These are phyloP conservation scores for Sphyrna mokarran DNA, from an alignment of 2,113 vertebrate genomes.

Conservation along the genomic window DNA sequence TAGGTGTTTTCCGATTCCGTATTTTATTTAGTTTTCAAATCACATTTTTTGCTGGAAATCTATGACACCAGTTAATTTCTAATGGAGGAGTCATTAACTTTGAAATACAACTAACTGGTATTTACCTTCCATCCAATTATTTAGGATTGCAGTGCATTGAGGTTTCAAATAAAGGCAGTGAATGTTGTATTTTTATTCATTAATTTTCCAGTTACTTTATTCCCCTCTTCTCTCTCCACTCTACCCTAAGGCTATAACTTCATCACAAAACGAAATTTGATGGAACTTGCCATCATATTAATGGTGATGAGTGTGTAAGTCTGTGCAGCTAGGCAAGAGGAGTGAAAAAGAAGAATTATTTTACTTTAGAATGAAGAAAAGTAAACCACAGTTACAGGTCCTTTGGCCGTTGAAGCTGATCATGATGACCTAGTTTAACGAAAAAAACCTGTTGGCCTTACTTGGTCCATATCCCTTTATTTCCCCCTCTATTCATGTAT, in stretches of 20 bases:
- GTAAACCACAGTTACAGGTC: no score
- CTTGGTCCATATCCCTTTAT: no score
- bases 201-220: background rate
- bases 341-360: constrained; percentile 39
- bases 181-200: background rate
- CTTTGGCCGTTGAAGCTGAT: no score
- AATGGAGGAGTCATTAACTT: background rate
- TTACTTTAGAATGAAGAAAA: background rate
- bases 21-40: background rate
- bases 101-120: background rate
- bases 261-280: constrained; percentile 83
- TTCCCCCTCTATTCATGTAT: no score
- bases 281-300: constrained; percentile 60
- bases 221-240: background rate
- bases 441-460: no score
- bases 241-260: constrained; percentile 45
- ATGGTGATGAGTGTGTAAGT: constrained; percentile 64
- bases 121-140: background rate
- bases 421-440: no score
- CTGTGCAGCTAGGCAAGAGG: constrained; percentile 59
- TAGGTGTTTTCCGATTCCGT: background rate
- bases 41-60: background rate
- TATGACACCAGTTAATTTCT: background rate
- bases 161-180: background rate
- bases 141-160: background rate